phyloP scores from a whole-genome alignment of 1,140 invertebrate species.

The Yoshiicerus persimilis region DNA sequence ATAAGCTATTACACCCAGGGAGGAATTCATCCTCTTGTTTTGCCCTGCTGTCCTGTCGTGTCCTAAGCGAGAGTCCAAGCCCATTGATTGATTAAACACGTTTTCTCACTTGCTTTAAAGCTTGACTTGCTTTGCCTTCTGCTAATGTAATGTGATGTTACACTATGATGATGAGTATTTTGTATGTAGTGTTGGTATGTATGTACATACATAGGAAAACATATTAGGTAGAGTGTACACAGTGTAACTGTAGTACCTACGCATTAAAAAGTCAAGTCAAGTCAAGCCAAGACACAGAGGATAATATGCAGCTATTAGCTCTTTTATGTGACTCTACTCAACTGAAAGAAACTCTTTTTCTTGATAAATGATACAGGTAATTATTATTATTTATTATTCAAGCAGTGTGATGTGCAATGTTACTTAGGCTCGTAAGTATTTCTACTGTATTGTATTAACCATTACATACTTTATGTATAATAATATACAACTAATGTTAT shows the following conservation, averaged over 20 bases:
- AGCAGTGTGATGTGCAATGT: slow-evolving; percentile 3
- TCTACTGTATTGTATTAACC: too few species aligned
- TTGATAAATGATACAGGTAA: slow-evolving; percentile 23
- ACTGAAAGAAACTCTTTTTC: slow-evolving; percentile 12
- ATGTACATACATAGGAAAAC: not conserved
- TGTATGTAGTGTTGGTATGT: not conserved
- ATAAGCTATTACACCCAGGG: slow-evolving; percentile 13
- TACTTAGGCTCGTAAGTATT: not conserved
- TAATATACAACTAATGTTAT: not conserved
- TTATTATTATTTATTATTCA: slow-evolving; percentile 24
- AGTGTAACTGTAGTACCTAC: not conserved
- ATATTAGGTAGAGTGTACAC: not conserved
- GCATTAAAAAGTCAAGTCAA: not conserved
- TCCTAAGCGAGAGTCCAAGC: slow-evolving; percentile 13
- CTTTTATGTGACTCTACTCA: slow-evolving; percentile 12
- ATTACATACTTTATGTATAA: too few species aligned
- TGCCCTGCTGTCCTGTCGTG: not conserved
- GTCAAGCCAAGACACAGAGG: not conserved
- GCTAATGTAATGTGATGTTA: not conserved
- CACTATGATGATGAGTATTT: not conserved
- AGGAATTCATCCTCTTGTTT: slow-evolving; percentile 12
- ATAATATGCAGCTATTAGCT: slow-evolving; percentile 21
- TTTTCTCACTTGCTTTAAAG: slow-evolving; percentile 8
- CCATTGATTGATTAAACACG: slow-evolving; percentile 30
- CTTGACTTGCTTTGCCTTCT: not conserved